Percentiles rank a stretch among this genome's conserved stretches.
Evolutionary conservation across 1,140 invertebrate species (phyloP).

Genomic region (Archivesica marissinica): DNA sequence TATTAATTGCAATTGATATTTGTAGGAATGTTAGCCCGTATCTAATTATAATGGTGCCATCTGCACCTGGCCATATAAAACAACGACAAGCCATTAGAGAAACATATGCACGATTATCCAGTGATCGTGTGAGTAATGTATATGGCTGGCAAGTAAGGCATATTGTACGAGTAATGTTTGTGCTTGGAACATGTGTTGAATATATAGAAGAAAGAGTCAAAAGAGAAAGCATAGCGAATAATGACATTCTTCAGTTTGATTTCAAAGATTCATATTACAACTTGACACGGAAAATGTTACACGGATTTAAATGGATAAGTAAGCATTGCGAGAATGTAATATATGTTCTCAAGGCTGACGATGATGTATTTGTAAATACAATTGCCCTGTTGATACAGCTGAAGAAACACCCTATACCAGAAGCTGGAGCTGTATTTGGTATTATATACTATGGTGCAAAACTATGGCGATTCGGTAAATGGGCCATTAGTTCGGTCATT

Average conservation of each 20-base stretch:
- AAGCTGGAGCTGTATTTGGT: slow-evolving; percentile 15
- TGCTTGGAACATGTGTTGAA: slow-evolving; percentile 1
- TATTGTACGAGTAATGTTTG: slow-evolving; percentile 12
- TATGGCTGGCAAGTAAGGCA: not conserved
- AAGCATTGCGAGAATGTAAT: slow-evolving; percentile 29
- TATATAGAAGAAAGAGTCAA: slow-evolving; percentile 4
- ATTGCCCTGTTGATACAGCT: not conserved
- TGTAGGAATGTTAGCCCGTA: no score
- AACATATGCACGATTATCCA: not conserved
- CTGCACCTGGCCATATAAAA: not conserved
- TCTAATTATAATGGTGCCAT: not conserved
- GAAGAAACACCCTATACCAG: not conserved
- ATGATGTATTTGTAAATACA: slow-evolving; percentile 35
- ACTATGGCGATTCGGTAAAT: slow-evolving; percentile 6
- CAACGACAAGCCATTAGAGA: not conserved
- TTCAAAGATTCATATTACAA: slow-evolving; percentile 58
- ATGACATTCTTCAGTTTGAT: slow-evolving; percentile 63
- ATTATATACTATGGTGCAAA: not conserved
- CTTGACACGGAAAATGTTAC: slow-evolving; percentile 53
- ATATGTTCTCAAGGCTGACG: slow-evolving; percentile 56
- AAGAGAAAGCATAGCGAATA: slow-evolving; percentile 34
- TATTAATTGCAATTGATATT: no score
- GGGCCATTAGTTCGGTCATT: not conserved
- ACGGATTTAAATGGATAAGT: slow-evolving; percentile 52
- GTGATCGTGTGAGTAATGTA: not conserved